Percentiles rank a stretch among this genome's conserved stretches.
These are phyloP conservation scores for Alentia gelatinosa DNA, from an alignment of 2,888 invertebrate genomes.

Conservation along the genomic window DNA sequence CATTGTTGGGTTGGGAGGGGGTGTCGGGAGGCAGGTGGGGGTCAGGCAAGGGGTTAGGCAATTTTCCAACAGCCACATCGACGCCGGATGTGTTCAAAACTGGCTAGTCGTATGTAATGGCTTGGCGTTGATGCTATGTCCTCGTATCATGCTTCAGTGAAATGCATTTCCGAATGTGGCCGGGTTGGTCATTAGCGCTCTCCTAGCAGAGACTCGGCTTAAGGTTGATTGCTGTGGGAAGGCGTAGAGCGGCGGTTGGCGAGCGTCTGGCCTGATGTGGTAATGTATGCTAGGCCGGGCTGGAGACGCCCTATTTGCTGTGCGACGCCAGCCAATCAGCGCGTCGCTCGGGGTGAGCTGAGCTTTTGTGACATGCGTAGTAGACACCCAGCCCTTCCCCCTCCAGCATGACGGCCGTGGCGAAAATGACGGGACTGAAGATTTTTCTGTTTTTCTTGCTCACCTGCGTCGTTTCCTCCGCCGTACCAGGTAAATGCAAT, in stretches of 20 bases:
- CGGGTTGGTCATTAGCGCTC: not conserved
- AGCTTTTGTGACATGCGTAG: constrained; percentile 39
- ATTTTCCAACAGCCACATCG: not conserved
- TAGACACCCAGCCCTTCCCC: not conserved
- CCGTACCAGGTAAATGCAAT: not conserved
- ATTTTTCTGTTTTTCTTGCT: not conserved
- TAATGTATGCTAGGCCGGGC: not conserved
- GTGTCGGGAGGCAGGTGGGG: not conserved
- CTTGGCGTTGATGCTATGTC: not conserved
- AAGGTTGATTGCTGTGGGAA: too few relatives aligned
- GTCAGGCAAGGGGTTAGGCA: not conserved
- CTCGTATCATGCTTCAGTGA: not conserved
- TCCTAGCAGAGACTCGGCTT: not conserved
- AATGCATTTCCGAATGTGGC: not conserved
- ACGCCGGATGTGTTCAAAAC: not conserved
- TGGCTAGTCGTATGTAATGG: not conserved
- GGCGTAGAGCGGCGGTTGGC: too few relatives aligned
- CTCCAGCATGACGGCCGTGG: not conserved
- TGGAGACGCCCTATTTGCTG: constrained; percentile 9
- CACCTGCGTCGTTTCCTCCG: not conserved
- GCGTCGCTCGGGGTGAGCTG: constrained; percentile 21
- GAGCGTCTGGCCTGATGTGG: not conserved
- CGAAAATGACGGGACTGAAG: not conserved
- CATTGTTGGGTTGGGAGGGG: too few relatives aligned
- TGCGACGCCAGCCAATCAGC: constrained; percentile 36